Conservation (phyloP, 2,113 vertebrate species). For the Dicaeum eximium region DNA sequence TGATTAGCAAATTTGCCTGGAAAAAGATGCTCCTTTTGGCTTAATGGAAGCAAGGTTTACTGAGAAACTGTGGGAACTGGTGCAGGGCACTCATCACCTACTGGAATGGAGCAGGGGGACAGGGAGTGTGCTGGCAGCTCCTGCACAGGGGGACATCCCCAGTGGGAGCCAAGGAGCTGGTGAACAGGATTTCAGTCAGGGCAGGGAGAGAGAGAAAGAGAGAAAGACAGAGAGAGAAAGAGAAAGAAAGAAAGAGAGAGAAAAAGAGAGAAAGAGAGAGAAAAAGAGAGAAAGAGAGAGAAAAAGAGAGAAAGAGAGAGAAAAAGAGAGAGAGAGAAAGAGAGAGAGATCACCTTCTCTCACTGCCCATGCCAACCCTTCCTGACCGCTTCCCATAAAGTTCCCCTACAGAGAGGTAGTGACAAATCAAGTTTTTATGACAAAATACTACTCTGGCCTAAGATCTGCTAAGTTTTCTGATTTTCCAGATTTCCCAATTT, state of each 20-base stretch:
- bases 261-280: too few relatives aligned
- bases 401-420: background rate
- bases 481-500: background rate
- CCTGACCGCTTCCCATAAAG: background rate
- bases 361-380: background rate
- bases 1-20: background rate
- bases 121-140: background rate
- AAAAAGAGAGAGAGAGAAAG: background rate
- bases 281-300: background rate
- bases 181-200: background rate
- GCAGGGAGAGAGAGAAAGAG: rapidly evolving
- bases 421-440: background rate
- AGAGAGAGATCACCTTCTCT: background rate
- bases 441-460: background rate
- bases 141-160: background rate
- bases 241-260: too few relatives aligned
- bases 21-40: background rate
- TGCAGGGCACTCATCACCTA: background rate
- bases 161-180: background rate
- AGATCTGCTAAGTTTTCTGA: background rate
- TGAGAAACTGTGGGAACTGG: background rate
- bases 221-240: too few relatives aligned
- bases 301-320: too few relatives aligned
- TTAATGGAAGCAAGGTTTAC: background rate
- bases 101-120: background rate